Base-by-base conservation (phyloP, 1,140 invertebrate genomes). In the Cotesia glomerata region DNA sequence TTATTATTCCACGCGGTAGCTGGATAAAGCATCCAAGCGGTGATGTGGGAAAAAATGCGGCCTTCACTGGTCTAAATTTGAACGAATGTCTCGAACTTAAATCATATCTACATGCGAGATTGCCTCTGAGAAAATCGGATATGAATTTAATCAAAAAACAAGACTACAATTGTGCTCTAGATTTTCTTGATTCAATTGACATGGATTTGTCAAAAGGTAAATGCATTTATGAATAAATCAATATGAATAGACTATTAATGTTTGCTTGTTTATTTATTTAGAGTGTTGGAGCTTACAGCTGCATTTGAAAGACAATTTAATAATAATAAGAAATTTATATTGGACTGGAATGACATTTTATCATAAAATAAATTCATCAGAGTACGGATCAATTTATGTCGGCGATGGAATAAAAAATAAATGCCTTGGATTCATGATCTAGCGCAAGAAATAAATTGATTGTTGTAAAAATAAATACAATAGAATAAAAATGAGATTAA, bases 341-440 rank as follows among this genome's bases (percentile, higher is more conserved):
- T 95, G 93, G 93, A 91, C 92, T 0, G 93, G 94, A 61, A 90
- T 93, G 86, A 89, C 88, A 5, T 93, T 91, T 80, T 94, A 90
- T 77, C 93, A 94, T 76, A 90, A 90, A 83, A 74, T 93, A 1
- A 88, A 88, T 76, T 91, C 90, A 0, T 87, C 89, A 0, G 89
- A 91, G 69, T 89, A 91, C 76, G 93, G 93, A 3, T 93, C 89
- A 79, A 79, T 93, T 4, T 95, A 95, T 76, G 84, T 92, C 67
- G 94, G 93, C 0, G 87, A 91, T 77, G 93, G 93, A 51, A 90
- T 89, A 51, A 93, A 92, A 78, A 93, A 92, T 83, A 86, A 91
- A 66, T 92, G 94, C 82, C 82, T 93, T 35, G 90, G 92, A 34
- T 94, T 94, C 82, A 91, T 94, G 88, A 81, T 92, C 11, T 84